phyloP scores from a whole-genome alignment of 1,140 invertebrate species.

The Lordiphosa mommai region DNA sequence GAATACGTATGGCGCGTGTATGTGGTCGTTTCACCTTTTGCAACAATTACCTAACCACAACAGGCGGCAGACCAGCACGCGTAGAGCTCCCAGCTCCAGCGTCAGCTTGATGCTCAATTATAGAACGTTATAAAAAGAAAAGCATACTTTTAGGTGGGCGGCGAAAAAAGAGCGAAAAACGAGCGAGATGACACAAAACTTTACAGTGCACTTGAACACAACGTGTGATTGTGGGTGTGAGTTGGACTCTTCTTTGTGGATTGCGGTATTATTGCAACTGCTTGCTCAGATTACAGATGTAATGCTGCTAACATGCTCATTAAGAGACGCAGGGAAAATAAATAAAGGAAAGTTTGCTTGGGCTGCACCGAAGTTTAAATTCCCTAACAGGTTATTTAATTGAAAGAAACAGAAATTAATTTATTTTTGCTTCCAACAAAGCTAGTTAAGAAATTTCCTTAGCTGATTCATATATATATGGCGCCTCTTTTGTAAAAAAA shows the following conservation, averaged over 20 bases:
- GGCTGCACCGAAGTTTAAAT: too few species aligned
- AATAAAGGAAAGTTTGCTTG: too few species aligned
- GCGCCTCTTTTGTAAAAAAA: too few species aligned
- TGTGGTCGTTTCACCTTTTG: slow-evolving; percentile 36
- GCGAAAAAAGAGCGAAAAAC: neutral
- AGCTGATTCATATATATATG: too few species aligned
- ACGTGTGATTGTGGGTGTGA: neutral
- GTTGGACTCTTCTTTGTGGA: neutral
- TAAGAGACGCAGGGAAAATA: too few species aligned
- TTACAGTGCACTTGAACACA: slow-evolving; percentile 8
- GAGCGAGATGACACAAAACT: neutral
- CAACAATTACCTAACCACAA: slow-evolving; percentile 43
- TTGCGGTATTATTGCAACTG: too few species aligned
- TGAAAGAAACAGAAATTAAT: too few species aligned
- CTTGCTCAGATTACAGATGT: too few species aligned
- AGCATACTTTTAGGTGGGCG: slow-evolving; percentile 22
- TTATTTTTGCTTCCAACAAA: too few species aligned
- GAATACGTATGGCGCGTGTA: neutral
- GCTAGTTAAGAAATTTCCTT: too few species aligned
- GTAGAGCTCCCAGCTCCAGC: neutral
- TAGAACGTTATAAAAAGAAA: slow-evolving; percentile 25
- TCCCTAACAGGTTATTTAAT: too few species aligned
- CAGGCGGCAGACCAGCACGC: slow-evolving; percentile 6
- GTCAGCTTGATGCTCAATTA: slow-evolving; percentile 37
- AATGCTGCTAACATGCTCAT: too few species aligned